phyloP scores from a whole-genome alignment of 2,113 vertebrate species.

The Mellivora capensis region DNA sequence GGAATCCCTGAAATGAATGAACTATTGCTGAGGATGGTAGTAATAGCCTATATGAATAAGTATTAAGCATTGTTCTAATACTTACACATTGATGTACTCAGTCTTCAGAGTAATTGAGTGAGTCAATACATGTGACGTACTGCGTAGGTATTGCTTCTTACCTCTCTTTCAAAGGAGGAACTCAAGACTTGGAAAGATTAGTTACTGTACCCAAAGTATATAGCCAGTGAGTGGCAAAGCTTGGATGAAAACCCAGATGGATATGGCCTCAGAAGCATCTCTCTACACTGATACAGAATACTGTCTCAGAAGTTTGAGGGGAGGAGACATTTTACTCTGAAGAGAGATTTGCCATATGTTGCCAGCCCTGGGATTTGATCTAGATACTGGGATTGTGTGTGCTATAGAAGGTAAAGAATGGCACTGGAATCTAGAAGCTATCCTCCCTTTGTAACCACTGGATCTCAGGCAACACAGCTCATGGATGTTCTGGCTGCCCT shows the following conservation, averaged over 20 bases:
- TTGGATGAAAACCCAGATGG: not conserved
- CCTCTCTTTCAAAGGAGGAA: not conserved
- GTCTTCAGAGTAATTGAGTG: not conserved
- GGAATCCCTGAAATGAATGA: not conserved
- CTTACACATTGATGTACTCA: not conserved
- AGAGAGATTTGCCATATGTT: not conserved
- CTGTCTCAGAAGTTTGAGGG: not conserved
- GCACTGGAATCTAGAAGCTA: not conserved
- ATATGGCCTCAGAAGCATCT: not conserved
- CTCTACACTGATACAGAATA: not conserved
- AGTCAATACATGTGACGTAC: not conserved
- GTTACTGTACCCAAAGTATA: not conserved
- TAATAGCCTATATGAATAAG: not conserved
- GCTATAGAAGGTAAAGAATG: not conserved
- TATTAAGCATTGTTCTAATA: not conserved
- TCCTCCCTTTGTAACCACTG: not conserved
- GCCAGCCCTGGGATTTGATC: not conserved
- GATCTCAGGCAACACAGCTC: not conserved
- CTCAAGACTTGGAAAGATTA: not conserved
- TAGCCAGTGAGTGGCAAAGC: not conserved
- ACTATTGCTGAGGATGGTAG: not conserved
- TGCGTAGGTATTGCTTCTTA: not conserved
- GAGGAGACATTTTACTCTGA: not conserved
- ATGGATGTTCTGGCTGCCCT: not conserved
- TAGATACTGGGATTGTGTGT: not conserved